phyloP scores from a whole-genome alignment of 1,140 invertebrate genomes.

The Riptortus pedestris region DNA sequence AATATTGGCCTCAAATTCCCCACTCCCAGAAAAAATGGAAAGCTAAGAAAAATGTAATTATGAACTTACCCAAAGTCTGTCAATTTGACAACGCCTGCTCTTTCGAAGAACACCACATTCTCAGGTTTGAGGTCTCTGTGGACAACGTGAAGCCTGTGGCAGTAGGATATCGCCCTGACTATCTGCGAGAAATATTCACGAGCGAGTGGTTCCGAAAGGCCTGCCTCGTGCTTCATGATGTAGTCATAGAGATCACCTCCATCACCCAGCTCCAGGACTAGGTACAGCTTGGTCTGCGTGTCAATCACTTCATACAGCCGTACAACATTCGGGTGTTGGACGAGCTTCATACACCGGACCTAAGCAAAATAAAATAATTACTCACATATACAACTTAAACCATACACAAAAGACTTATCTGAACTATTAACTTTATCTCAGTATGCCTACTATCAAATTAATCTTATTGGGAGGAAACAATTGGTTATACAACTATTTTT shows the following conservation, averaged over 20 bases:
- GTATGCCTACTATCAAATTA: no score
- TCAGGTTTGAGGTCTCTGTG: conserved; percentile 96
- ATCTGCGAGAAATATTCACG: conserved; percentile 93
- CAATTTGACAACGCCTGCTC: conserved; percentile 91
- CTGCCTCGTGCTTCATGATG: conserved; percentile 90
- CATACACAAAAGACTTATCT: neutral
- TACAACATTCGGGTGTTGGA: conserved; percentile 97
- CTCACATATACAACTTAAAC: conserved; percentile 23
- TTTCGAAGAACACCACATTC: conserved; percentile 98
- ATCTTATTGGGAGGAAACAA: no score
- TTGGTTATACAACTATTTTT: no score
- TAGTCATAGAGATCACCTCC: conserved; percentile 98
- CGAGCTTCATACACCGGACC: conserved; percentile 96
- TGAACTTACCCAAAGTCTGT: conserved; percentile 86
- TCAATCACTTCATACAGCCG: conserved; percentile 98
- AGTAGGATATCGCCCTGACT: conserved; percentile 93
- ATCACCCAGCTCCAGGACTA: conserved; percentile 96
- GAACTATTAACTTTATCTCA: no score
- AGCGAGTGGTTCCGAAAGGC: conserved; percentile 54
- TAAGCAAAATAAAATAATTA: no score
- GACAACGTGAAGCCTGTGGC: conserved; percentile 87
- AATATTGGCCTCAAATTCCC: no score
- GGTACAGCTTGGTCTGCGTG: conserved; percentile 88
- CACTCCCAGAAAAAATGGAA: no score
- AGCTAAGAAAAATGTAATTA: no score